Evolutionary conservation across 2,113 vertebrate species (phyloP).

Genomic region (Malurus elegans): DNA sequence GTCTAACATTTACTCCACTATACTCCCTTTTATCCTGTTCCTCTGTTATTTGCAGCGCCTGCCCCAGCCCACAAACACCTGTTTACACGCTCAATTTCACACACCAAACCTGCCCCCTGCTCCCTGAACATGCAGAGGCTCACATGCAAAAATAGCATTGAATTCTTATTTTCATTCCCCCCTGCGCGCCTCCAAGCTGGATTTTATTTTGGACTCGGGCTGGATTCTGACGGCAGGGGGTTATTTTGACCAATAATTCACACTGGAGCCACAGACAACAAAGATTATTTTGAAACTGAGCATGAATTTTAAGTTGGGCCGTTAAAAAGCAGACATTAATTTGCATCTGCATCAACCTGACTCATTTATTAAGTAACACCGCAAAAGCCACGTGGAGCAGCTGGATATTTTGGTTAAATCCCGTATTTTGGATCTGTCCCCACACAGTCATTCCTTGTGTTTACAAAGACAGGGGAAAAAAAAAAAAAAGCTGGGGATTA

Average conservation of each 20-base stretch:
- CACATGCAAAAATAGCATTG: not conserved
- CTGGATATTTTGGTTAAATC: not conserved
- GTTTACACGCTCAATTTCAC: not conserved
- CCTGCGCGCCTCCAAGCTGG: not conserved
- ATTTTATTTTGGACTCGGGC: not conserved
- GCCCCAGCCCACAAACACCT: not conserved
- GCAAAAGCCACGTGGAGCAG: not conserved
- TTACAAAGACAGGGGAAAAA: not conserved
- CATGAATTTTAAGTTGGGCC: accelerated
- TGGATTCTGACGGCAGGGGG: not conserved
- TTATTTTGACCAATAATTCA: accelerated
- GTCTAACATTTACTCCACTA: not conserved
- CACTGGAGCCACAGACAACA: accelerated
- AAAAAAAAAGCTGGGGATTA: not conserved
- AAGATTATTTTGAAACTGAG: accelerated
- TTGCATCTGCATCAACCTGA: not conserved
- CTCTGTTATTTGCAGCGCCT: not conserved
- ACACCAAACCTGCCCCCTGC: not conserved
- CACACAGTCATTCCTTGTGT: not conserved
- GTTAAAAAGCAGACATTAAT: not conserved
- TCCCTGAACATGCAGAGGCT: not conserved
- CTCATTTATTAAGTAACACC: not conserved
- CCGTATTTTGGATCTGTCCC: not conserved
- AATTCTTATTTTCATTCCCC: not conserved
- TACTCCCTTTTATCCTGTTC: not conserved